Evolutionary conservation across 2,888 invertebrate species (phyloP).

Genomic region (Cheilosia variabilis): DNA sequence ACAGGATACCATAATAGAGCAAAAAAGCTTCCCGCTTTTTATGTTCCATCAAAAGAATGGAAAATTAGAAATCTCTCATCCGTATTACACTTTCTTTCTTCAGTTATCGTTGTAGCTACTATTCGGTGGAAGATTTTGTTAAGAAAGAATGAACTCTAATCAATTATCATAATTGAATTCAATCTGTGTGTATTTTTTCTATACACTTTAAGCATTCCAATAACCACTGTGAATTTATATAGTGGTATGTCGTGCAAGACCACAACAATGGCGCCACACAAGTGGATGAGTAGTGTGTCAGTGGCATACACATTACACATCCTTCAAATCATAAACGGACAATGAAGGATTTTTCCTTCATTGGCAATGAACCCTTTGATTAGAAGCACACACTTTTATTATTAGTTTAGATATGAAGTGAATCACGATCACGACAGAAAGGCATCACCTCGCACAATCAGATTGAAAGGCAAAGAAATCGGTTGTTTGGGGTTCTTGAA

Average conservation of each 20-base stretch:
- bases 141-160: conserved; percentile 44
- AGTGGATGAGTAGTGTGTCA: conserved; percentile 16
- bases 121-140: not conserved
- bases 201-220: conserved; percentile 15
- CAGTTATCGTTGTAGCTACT: not conserved
- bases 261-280: conserved; percentile 23
- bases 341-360: conserved; percentile 10
- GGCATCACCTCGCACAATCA: not conserved
- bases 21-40: conserved; percentile 46
- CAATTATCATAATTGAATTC: conserved; percentile 64
- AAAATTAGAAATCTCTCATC: conserved; percentile 47
- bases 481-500: not conserved
- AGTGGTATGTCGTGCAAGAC: conserved; percentile 18
- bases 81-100: not conserved
- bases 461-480: conserved; percentile 3
- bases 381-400: conserved; percentile 27
- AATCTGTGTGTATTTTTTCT: conserved; percentile 31
- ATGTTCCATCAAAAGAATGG: conserved; percentile 37
- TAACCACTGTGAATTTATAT: conserved; percentile 12
- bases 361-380: conserved; percentile 16
- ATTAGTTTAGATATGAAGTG: conserved; percentile 13
- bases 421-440: too few relatives aligned
- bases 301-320: conserved; percentile 22
- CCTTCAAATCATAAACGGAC: conserved; percentile 25
- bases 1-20: conserved; percentile 25